These are phyloP conservation scores for Styela plicata DNA, from an alignment of 23 tunicate genomes.

Conservation along the genomic window DNA sequence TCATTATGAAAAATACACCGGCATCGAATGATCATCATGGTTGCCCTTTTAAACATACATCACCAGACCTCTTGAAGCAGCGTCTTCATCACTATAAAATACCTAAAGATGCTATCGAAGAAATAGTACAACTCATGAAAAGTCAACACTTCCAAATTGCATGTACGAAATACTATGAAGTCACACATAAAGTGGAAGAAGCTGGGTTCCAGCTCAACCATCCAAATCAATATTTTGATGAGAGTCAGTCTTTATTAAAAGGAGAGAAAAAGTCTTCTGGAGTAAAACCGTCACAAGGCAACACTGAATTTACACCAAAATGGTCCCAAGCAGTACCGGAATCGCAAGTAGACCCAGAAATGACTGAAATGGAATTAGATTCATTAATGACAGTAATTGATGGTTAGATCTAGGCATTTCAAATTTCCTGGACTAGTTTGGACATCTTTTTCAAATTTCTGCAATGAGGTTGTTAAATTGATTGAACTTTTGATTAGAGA, in stretches of 20 bases:
- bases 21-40: slow-evolving; percentile 88
- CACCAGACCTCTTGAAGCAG: slow-evolving; percentile 68
- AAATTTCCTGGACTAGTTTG: too few relatives aligned
- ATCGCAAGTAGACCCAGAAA: not conserved
- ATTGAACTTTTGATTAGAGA: too few relatives aligned
- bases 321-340: slow-evolving; percentile 29
- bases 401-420: too few relatives aligned
- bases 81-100: slow-evolving; percentile 55
- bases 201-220: slow-evolving; percentile 80
- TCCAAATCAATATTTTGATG: slow-evolving; percentile 93
- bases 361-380: slow-evolving; percentile 16
- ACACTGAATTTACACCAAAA: slow-evolving; percentile 35
- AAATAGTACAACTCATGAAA: slow-evolving; percentile 67
- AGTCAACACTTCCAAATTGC: slow-evolving; percentile 90
- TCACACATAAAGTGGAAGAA: slow-evolving; percentile 65
- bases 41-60: slow-evolving; percentile 89
- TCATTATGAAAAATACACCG: slow-evolving; percentile 81
- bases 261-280: slow-evolving; percentile 33
- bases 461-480: too few relatives aligned
- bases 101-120: slow-evolving; percentile 55
- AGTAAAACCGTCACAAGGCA: not conserved
- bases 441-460: too few relatives aligned
- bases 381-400: slow-evolving; percentile 24
- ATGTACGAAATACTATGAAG: slow-evolving; percentile 84
- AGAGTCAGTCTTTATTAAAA: slow-evolving; percentile 60